Evolutionary conservation across 1,140 invertebrate genomes (phyloP).

Genomic region (Metaphire vulgaris): DNA sequence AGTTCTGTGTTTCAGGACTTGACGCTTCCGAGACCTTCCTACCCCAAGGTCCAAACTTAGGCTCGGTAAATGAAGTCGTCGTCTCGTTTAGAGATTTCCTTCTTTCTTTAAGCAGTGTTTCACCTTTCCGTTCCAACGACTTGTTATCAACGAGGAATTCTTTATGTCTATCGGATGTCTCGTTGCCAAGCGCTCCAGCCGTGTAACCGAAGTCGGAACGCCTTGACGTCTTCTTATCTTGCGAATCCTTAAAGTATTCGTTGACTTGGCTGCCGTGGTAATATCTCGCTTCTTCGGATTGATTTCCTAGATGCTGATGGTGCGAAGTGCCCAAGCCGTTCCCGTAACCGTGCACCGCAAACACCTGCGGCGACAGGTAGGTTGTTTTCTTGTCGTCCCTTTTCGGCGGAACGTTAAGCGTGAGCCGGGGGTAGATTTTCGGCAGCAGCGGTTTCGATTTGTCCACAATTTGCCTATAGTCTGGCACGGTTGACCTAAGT

Average conservation of each 20-base stretch:
- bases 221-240: no score
- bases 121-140: not conserved
- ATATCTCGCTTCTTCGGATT: no score
- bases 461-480: not conserved
- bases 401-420: not conserved
- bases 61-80: not conserved
- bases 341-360: not conserved
- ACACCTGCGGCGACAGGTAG: not conserved
- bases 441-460: not conserved
- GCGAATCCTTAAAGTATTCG: no score
- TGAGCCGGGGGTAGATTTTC: not conserved
- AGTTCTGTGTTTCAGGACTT: no score
- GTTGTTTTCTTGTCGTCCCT: slow-evolving; percentile 2
- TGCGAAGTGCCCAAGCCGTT: no score
- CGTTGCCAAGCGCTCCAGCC: no score
- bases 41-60: no score
- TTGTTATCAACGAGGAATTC: not conserved
- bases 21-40: no score
- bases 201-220: no score
- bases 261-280: no score
- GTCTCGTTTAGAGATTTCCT: not conserved
- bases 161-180: not conserved
- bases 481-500: no score
- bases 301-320: no score
- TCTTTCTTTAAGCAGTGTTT: not conserved